Conservation (phyloP, 2,888 invertebrate genomes). For the Drosophila anomalata region DNA sequence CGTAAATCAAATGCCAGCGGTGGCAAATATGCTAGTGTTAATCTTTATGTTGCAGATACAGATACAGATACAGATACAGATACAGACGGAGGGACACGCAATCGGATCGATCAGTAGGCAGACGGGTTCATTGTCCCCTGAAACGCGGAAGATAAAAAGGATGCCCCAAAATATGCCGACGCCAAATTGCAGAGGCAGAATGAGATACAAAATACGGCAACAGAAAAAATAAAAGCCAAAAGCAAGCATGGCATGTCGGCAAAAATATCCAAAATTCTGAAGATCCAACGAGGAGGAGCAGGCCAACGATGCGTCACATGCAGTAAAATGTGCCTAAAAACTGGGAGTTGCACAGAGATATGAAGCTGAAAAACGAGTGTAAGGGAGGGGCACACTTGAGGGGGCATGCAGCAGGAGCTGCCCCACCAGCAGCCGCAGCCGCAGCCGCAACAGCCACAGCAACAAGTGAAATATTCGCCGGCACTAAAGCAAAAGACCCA, state of each 20-base stretch:
- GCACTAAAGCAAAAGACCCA: conserved; percentile 41
- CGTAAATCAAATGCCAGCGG: conserved; percentile 65
- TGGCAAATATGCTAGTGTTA: conserved; percentile 63
- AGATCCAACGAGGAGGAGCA: conserved; percentile 38
- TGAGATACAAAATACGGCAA: conserved; percentile 34
- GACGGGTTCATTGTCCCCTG: conserved; percentile 64
- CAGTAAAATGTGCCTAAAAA: conserved; percentile 71
- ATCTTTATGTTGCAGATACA: conserved; percentile 44
- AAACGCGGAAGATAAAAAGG: conserved; percentile 80
- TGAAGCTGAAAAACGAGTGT: conserved; percentile 9
- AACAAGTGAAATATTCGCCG: conserved; percentile 66
- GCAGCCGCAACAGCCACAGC: conserved; percentile 26
- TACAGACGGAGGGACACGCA: conserved; percentile 38
- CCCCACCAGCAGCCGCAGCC: conserved; percentile 6
- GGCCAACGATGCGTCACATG: conserved; percentile 68
- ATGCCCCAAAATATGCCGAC: conserved; percentile 72
- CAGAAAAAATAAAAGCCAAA: conserved; percentile 13
- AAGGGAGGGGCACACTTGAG: conserved; percentile 14
- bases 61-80: conserved; percentile 7
- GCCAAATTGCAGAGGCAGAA: conserved; percentile 65
- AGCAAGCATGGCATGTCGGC: conserved; percentile 45
- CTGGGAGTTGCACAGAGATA: conserved; percentile 33
- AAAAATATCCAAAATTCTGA: conserved; percentile 72
- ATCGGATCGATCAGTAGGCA: conserved; percentile 61
- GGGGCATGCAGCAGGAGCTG: conserved; percentile 16